A percentile compares a stretch with the other conserved stretches of the same genome.
Evolutionary conservation across 2,113 vertebrate species (phyloP).

Genomic region (Alethe diademata): DNA sequence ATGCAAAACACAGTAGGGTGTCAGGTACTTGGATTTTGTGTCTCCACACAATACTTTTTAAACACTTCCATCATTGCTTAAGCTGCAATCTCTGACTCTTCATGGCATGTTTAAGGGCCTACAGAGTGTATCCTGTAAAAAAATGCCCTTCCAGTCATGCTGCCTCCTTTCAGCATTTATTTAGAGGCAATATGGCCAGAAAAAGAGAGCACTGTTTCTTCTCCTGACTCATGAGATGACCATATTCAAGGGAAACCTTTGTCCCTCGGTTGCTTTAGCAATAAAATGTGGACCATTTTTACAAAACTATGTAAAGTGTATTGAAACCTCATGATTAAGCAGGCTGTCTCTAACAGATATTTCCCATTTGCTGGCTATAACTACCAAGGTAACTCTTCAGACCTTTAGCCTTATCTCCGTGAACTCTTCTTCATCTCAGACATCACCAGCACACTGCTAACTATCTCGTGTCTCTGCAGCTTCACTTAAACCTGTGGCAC

Average conservation of each 20-base stretch:
- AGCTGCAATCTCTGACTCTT: neutral
- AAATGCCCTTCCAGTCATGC: neutral
- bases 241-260: neutral
- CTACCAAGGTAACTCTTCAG: neutral
- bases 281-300: neutral
- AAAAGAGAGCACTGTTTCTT: neutral
- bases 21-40: neutral
- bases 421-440: neutral
- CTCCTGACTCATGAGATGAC: neutral
- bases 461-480: neutral
- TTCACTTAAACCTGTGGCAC: neutral
- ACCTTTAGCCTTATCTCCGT: neutral
- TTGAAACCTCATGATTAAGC: neutral
- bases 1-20: neutral
- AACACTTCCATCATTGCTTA: neutral
- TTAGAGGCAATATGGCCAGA: neutral
- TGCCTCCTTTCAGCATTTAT: neutral
- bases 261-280: neutral
- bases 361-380: neutral
- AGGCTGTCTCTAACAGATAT: neutral
- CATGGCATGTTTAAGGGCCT: neutral
- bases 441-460: neutral
- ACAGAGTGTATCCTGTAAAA: neutral
- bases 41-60: neutral
- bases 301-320: neutral